Percentiles rank a stretch among this genome's conserved stretches.
These are phyloP conservation scores for Hydriomena furcata DNA, from an alignment of 2,888 invertebrate genomes.

Conservation along the genomic window DNA sequence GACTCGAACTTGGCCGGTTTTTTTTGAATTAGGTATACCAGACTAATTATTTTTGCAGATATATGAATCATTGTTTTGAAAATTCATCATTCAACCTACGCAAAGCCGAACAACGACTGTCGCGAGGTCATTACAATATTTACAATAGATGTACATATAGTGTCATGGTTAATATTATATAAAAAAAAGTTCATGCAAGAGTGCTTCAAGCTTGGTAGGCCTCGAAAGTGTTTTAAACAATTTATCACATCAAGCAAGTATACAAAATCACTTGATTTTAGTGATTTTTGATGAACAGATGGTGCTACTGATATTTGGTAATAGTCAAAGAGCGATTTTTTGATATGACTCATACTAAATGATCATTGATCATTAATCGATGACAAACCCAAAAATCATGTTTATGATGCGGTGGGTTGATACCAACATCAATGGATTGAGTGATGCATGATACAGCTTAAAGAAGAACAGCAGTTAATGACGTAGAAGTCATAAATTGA, in stretches of 20 bases:
- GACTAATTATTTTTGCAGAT: conserved; percentile 39
- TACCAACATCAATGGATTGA: conserved; percentile 27
- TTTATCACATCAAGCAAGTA: too few relatives aligned
- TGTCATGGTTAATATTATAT: too few relatives aligned
- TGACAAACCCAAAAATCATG: conserved; percentile 17
- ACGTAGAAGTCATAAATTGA: too few relatives aligned
- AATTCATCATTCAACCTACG: conserved; percentile 48
- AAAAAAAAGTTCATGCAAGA: conserved; percentile 14
- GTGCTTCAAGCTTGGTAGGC: too few relatives aligned
- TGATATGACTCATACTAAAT: conserved; percentile 1
- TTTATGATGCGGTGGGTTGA: conserved; percentile 38
- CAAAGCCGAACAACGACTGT: conserved; percentile 48
- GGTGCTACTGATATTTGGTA: conserved; percentile 1
- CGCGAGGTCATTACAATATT: conserved; percentile 47
- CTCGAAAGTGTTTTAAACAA: too few relatives aligned
- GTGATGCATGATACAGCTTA: conserved; percentile 14
- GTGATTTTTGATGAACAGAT: not conserved
- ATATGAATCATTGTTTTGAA: conserved; percentile 36
- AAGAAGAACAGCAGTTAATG: conserved; percentile 20
- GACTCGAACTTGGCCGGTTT: too few relatives aligned
- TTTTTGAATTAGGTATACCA: too few relatives aligned
- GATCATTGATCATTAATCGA: not conserved
- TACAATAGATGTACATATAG: conserved; percentile 43
- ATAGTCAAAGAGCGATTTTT: not conserved
- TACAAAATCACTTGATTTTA: too few relatives aligned